These are phyloP conservation scores for Hozukius guyotensis DNA, from an alignment of 2,797 vertebrate genomes.

Conservation along the genomic window DNA sequence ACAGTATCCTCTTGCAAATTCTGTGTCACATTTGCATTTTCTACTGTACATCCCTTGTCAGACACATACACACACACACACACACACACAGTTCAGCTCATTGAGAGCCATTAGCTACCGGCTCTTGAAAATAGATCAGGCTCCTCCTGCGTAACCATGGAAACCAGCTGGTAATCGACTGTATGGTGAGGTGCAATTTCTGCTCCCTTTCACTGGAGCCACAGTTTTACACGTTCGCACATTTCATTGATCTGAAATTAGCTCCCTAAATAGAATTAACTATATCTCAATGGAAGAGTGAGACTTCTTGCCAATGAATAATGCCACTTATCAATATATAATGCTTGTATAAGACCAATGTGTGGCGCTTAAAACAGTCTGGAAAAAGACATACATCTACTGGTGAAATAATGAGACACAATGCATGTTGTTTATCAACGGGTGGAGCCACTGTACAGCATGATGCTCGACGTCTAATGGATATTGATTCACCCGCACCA, in stretches of 20 bases:
- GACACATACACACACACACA: constrained; percentile 19
- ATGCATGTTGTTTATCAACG: background rate
- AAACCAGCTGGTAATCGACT: constrained; percentile 73
- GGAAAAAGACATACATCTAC: background rate
- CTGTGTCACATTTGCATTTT: constrained; percentile 65
- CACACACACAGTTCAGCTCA: constrained; percentile 51
- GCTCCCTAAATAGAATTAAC: background rate
- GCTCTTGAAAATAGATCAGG: constrained; percentile 75
- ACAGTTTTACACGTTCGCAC: constrained; percentile 21
- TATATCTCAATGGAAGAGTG: background rate
- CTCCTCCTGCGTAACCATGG: constrained; percentile 79
- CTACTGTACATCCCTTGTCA: constrained; percentile 61
- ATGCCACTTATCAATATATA: background rate
- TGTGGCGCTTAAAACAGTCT: background rate
- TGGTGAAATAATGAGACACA: background rate
- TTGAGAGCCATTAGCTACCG: constrained; percentile 65
- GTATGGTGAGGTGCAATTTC: constrained; percentile 49
- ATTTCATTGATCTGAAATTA: constrained; percentile 12
- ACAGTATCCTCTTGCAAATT: constrained; percentile 30
- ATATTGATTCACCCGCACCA: constrained; percentile 57
- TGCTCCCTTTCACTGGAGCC: constrained; percentile 30
- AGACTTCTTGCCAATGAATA: background rate
- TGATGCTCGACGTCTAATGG: constrained; percentile 37
- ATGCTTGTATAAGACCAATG: background rate
- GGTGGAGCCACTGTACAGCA: constrained; percentile 1